These are phyloP conservation scores for Sternotherus odoratus DNA, from an alignment of 2,797 vertebrate species.

Conservation along the genomic window DNA sequence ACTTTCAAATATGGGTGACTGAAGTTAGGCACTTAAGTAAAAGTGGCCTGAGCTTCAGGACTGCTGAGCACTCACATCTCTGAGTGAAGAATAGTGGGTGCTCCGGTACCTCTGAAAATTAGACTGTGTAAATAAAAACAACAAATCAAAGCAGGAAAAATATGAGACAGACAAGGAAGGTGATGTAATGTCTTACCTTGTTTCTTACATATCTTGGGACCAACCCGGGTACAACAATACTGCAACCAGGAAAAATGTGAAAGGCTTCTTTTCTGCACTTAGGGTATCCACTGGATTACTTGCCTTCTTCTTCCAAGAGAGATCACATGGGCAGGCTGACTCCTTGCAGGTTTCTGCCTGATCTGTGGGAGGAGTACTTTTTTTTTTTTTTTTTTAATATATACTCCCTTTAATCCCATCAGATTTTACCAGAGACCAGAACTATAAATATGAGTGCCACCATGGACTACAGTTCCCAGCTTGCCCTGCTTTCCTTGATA, in stretches of 20 bases:
- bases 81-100: neutral
- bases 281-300: neutral
- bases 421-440: neutral
- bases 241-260: neutral
- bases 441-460: neutral
- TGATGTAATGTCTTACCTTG: neutral
- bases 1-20: neutral
- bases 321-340: neutral
- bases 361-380: neutral
- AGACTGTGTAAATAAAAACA: neutral
- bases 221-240: neutral
- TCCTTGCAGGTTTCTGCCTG: neutral
- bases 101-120: neutral
- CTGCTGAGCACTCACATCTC: rapidly evolving
- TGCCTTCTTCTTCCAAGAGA: neutral
- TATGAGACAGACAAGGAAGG: neutral
- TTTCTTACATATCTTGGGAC: neutral
- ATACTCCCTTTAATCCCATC: neutral
- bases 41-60: neutral
- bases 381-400: neutral
- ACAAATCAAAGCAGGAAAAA: neutral
- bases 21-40: neutral
- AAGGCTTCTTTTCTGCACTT: rapidly evolving
- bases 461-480: neutral
- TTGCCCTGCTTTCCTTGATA: neutral